phyloP scores from a whole-genome alignment of 2,888 invertebrate genomes.

The Metalampra italica region DNA sequence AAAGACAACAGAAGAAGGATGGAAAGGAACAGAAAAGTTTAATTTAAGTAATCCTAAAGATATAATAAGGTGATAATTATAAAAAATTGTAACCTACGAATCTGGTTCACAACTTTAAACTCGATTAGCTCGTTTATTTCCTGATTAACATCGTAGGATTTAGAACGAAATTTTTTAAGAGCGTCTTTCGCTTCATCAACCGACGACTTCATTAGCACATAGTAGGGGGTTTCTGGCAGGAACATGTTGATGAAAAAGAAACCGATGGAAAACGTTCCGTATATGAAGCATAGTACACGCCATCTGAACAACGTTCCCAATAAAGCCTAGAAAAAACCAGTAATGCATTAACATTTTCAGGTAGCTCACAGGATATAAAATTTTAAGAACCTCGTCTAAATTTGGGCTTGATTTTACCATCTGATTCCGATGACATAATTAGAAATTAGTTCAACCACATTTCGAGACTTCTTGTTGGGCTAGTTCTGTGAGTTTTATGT shows the following conservation, averaged over 20 bases:
- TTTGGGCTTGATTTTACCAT: too few relatives aligned
- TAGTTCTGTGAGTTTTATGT: too few relatives aligned
- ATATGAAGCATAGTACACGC: constrained; percentile 31
- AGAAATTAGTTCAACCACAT: too few relatives aligned
- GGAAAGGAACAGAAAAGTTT: too few relatives aligned
- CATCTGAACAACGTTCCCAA: constrained; percentile 38
- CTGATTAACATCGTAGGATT: constrained; percentile 27
- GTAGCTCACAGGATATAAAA: too few relatives aligned
- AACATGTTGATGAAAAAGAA: constrained; percentile 26
- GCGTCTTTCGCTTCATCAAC: constrained; percentile 20
- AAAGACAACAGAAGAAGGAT: too few relatives aligned
- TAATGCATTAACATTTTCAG: too few relatives aligned
- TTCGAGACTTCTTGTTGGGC: too few relatives aligned
- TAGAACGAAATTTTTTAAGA: constrained; percentile 36
- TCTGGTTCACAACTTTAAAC: constrained; percentile 43
- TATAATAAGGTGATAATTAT: background rate
- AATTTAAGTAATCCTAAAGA: background rate
- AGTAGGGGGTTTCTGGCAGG: constrained; percentile 55
- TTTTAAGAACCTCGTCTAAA: too few relatives aligned
- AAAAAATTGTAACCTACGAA: constrained; percentile 38
- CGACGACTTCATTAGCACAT: constrained; percentile 27
- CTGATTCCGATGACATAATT: too few relatives aligned
- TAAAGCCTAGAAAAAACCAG: constrained; percentile 34
- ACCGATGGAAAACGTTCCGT: constrained; percentile 21
- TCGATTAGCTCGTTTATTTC: constrained; percentile 44